Evolutionary conservation across 2,888 invertebrate species (phyloP), one percentile per base, ranked within the genome.

Genomic region (Stegophylla sp.): DNA sequence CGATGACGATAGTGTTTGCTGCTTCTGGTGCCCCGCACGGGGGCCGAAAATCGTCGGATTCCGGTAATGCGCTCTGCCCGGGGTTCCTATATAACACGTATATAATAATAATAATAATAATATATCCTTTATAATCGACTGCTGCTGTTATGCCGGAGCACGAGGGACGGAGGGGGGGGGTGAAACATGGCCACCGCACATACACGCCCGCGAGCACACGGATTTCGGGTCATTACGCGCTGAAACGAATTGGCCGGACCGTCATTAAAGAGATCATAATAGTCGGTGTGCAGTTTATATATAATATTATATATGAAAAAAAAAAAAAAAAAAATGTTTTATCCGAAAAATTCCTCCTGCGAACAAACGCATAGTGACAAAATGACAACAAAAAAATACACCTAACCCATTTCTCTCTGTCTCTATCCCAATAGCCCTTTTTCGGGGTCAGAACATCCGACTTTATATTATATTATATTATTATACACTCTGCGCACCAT

Each of bases 171-270:
- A n/a, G n/a, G n/a, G n/a, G n/a, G n/a, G n/a, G n/a, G n/a, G n/a
- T n/a, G n/a, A n/a, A n/a, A 48, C 13, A 45, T n/a, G 41, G 51
- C 69, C 74, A 63, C 73, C 61, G 61, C 3, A 53, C 26, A 9
- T n/a, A 12, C 10, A 15, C 9, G 13, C 15, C 3, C 20, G n/a
- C 63, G 12, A 0, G 0, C 15, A n/a, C n/a, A 64, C 28, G 1
- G 43, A 59, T 48, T 17, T 26, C 45, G 45, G 23, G 59, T 73
- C 26, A 61, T 73, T 61, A 23, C 53, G 61, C 13, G 59, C 43
- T 59, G 59, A 61, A 73, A 61, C 59, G 73, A 73, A 73, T 73
- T 45, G 45, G n/a, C 59, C n/a, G 3, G 0, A 45, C 45, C 7
- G 26, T 73, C 73, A 45, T 73, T 73, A 73, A 45, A 59, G 41